These are phyloP conservation scores for Patagioenas fasciata DNA, from an alignment of 2,113 vertebrate genomes.

Conservation along the genomic window DNA sequence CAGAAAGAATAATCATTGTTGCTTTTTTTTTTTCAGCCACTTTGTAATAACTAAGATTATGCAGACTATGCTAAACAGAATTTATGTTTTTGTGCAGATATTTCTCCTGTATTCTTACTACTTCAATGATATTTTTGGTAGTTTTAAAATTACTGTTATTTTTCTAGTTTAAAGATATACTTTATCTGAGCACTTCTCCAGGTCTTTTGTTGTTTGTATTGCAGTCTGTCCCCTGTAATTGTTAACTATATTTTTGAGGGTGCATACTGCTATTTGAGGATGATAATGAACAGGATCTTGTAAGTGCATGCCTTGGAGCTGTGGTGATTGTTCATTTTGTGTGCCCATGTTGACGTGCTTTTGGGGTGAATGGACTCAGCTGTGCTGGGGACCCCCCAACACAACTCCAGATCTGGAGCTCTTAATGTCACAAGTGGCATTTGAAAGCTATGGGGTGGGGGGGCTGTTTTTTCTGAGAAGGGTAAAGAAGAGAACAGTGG, in stretches of 20 bases:
- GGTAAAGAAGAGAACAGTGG: not conserved
- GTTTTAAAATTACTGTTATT: not conserved
- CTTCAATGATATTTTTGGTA: not conserved
- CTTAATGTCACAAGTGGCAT: not conserved
- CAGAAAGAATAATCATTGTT: not conserved
- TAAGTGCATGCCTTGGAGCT: not conserved
- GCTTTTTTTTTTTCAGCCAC: not conserved
- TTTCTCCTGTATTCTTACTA: not conserved
- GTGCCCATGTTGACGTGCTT: not conserved
- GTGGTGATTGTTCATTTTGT: not conserved
- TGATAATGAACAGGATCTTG: rapidly evolving
- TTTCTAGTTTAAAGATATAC: not conserved
- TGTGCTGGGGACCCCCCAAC: rapidly evolving
- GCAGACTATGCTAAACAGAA: not conserved
- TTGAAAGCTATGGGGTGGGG: not conserved
- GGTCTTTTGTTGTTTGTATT: not conserved
- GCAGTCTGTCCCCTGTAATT: not conserved
- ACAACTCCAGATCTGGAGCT: not conserved
- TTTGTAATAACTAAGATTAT: not conserved
- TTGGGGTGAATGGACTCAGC: not conserved
- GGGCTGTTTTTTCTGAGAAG: not conserved
- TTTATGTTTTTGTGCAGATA: not conserved
- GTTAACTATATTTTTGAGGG: not conserved
- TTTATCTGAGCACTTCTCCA: not conserved
- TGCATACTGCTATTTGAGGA: not conserved